Conservation (phyloP, 2,113 vertebrate species). For the Spheniscus mendiculus region DNA sequence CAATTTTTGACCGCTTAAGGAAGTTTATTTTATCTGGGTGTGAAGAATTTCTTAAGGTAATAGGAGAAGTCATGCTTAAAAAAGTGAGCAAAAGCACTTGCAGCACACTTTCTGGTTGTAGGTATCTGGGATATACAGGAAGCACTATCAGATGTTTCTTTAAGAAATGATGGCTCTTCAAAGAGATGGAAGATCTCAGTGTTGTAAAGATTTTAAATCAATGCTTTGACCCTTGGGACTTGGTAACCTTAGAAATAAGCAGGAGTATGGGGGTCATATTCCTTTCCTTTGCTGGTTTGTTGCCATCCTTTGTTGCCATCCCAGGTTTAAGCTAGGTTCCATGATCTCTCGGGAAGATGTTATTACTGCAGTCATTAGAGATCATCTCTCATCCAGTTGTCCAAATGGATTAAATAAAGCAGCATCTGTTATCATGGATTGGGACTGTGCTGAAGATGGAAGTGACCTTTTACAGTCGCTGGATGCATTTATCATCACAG, state of each 20-base stretch:
- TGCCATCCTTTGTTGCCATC: background rate
- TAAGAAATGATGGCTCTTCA: background rate
- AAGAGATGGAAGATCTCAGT: background rate
- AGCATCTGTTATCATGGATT: accelerated
- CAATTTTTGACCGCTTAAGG: background rate
- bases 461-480: background rate
- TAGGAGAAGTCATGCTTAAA: background rate
- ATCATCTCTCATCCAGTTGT: background rate
- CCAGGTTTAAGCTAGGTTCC: background rate
- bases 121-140: background rate
- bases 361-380: background rate
- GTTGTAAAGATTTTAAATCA: background rate
- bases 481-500: background rate
- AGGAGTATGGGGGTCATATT: background rate
- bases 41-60: background rate
- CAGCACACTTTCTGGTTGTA: background rate
- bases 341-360: background rate
- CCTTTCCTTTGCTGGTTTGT: background rate
- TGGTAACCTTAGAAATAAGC: background rate
- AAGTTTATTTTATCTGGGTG: background rate
- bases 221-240: background rate
- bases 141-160: background rate
- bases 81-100: background rate
- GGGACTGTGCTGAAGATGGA: background rate
- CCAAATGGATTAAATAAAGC: background rate